phyloP scores from a whole-genome alignment of 2,888 invertebrate species.

The Acronicta alni region DNA sequence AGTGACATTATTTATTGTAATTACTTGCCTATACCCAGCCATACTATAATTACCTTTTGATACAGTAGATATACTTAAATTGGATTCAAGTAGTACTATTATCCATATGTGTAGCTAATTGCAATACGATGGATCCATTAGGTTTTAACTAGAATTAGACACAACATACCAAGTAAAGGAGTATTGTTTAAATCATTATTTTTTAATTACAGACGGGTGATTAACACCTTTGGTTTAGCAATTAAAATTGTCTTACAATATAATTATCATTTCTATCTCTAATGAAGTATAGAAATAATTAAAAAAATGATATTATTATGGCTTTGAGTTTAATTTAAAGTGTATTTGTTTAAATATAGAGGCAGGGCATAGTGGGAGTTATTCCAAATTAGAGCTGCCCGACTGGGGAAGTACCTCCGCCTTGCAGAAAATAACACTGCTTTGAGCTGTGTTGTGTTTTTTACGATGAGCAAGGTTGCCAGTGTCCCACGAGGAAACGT shows the following conservation, averaged over 20 bases:
- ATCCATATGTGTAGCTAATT: slow-evolving; percentile 29
- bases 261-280: not conserved
- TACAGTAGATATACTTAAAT: slow-evolving; percentile 27
- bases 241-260: not conserved
- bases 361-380: too few species aligned
- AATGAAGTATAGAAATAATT: not conserved
- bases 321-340: too few species aligned
- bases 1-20: slow-evolving; percentile 66
- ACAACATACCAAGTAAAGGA: slow-evolving; percentile 1
- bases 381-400: too few species aligned
- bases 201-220: slow-evolving; percentile 29
- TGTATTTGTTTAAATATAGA: not conserved
- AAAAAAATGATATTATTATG: not conserved
- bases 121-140: slow-evolving; percentile 38
- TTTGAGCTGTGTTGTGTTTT: too few species aligned
- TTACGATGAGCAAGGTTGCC: too few species aligned
- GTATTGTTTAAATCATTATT: slow-evolving; percentile 31
- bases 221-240: slow-evolving; percentile 24
- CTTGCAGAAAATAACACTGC: too few species aligned
- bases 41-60: slow-evolving; percentile 13
- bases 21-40: slow-evolving; percentile 39
- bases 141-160: slow-evolving; percentile 33
- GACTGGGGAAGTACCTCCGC: too few species aligned
- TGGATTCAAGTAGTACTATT: slow-evolving; percentile 49
- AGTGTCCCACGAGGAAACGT: too few species aligned